A percentile compares a stretch with the other conserved stretches of the same genome.
These are phyloP conservation scores for Staurois parvus DNA, from an alignment of 2,797 vertebrate genomes.

Conservation along the genomic window DNA sequence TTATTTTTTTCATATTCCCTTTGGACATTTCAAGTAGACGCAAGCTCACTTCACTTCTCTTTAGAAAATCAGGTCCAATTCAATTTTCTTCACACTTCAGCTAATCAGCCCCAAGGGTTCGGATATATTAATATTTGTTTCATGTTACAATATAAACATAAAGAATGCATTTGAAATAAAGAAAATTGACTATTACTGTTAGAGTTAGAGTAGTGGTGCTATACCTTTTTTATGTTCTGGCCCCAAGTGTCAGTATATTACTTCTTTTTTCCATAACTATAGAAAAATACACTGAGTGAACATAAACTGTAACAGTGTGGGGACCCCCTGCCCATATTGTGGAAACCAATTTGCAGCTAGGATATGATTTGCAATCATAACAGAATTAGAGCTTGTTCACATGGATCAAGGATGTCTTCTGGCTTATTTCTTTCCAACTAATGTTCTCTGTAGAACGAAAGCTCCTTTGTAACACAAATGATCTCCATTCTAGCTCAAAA, in stretches of 20 bases:
- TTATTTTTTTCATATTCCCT: neutral
- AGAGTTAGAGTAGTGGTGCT: neutral
- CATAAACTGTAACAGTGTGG: neutral
- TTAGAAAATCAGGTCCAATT: neutral
- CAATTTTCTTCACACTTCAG: neutral
- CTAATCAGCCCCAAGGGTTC: neutral
- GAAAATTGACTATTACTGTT: neutral
- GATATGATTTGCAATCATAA: neutral
- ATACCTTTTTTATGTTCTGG: neutral
- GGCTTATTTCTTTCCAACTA: neutral
- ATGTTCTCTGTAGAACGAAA: neutral
- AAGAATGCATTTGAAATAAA: neutral
- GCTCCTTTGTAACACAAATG: neutral
- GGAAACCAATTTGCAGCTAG: neutral
- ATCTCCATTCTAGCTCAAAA: too few species aligned
- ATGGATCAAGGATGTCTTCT: neutral
- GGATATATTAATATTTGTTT: neutral
- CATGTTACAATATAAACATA: neutral
- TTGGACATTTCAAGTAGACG: neutral
- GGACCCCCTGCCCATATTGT: neutral
- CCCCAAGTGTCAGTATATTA: neutral
- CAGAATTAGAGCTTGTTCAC: neutral
- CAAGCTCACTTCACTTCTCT: neutral
- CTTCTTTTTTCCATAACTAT: neutral
- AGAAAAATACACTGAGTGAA: neutral